phyloP scores from a whole-genome alignment of 2,797 vertebrate genomes.

The Fundulus diaphanus region DNA sequence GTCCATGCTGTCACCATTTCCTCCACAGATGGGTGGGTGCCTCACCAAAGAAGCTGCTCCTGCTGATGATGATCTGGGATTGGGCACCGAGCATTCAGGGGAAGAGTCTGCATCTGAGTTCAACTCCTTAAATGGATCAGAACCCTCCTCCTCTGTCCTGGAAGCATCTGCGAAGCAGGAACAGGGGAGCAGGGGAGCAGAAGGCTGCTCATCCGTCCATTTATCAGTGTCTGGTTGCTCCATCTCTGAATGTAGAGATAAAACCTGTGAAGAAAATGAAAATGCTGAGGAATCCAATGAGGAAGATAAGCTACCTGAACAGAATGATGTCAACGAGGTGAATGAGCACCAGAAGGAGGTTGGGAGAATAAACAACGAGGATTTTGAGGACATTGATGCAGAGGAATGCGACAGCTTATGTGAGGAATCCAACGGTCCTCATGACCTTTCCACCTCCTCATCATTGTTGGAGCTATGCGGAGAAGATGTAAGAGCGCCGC shows the following conservation, averaged over 20 bases:
- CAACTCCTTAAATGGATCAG: constrained; percentile 67
- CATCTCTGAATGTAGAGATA: constrained; percentile 63
- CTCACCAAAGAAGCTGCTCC: constrained; percentile 84
- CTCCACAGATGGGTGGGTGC: constrained; percentile 84
- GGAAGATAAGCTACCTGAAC: constrained; percentile 87
- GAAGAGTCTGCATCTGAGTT: constrained; percentile 79
- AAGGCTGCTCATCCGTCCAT: constrained; percentile 66
- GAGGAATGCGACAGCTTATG: constrained; percentile 70
- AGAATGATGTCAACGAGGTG: constrained; percentile 69
- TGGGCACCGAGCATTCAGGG: constrained; percentile 79
- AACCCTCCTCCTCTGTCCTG: constrained; percentile 62
- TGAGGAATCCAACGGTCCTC: constrained; percentile 64
- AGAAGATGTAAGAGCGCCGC: constrained; percentile 76
- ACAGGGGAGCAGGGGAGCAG: constrained; percentile 56
- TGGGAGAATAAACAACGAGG: constrained; percentile 65
- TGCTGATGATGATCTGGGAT: constrained; percentile 77
- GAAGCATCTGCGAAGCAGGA: constrained; percentile 66
- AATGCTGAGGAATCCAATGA: constrained; percentile 86
- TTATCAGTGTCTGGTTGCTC: constrained; percentile 72
- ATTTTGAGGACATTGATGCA: constrained; percentile 76
- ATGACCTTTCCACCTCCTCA: constrained; percentile 73
- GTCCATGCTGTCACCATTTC: constrained; percentile 82
- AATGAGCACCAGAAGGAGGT: constrained; percentile 48
- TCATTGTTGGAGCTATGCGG: constrained; percentile 73
- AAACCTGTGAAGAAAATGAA: constrained; percentile 85